Base-by-base conservation (phyloP, 2,888 invertebrate genomes). In the Diplazon laetatorius region DNA sequence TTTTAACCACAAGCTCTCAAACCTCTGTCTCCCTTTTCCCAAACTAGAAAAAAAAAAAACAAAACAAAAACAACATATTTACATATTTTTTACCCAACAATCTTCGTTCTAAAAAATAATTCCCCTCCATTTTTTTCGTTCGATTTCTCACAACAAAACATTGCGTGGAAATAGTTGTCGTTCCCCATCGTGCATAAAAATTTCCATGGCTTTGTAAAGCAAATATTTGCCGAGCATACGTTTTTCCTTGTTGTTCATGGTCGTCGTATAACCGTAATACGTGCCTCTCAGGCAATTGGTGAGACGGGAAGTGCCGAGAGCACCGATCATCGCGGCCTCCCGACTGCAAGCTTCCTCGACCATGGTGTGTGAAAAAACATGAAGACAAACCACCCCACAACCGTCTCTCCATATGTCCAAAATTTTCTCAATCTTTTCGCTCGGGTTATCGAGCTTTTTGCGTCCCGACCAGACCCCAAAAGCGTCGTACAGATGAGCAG, bases 241-340 rank as follows among this genome's bases (percentile, higher is more conserved):
- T 82, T 95, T 94, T 76, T 96, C 93, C 76, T 94, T 94, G 75
- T 92, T 89, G 0, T 94, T 93, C 97, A 97, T 98, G 0, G 95
- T 94, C 0, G 94, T 92, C 0, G 95, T 93, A 0, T 94, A 92
- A 0, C 97, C 97, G 87, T 98, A 97, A 89, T 96, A 97, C 80
- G 96, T 95, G 0, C 98, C 98, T 37, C 92, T 91, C 87, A 95
- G 95, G 16, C 94, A 91, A 91, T 98, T 98, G 39, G 95, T 95
- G 82, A 98, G 91, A 87, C 95, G 95, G 0, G 93, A 90, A 3
- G 96, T 85, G 0, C 96, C 96, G 6, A 99, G 90, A 0, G 97
- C 97, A 85, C 97, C 97, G 14, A 99, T 98, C 94, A 99, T 98
- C 9, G 97, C 94, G 0, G 98, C 98, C 91, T 99, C 99, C 80